These are phyloP conservation scores for Scolanthus callimorphus DNA, from an alignment of 92 coral and sea anemone genomes.

Conservation along the genomic window DNA sequence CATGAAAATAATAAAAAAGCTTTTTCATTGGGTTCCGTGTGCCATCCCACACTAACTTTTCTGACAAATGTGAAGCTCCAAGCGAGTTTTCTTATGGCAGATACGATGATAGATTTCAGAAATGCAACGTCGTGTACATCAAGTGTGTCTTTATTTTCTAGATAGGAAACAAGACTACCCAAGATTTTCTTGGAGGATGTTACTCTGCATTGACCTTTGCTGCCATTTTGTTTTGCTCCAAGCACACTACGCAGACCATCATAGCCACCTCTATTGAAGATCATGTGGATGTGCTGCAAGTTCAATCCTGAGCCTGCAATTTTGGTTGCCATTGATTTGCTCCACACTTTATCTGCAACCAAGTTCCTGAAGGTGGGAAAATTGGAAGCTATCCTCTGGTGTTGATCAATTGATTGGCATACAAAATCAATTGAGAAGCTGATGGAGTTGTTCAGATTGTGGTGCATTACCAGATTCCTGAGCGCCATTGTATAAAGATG, in stretches of 20 bases:
- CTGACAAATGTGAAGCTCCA: no score
- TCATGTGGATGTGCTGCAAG: constrained; percentile 14
- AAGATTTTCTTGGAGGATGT: neutral
- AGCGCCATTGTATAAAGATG: no score
- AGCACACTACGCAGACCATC: constrained; percentile 26
- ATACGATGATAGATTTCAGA: no score
- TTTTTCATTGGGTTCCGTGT: no score
- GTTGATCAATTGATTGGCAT: constrained; percentile 9
- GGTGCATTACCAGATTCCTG: constrained; percentile 15
- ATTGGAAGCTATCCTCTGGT: constrained; percentile 11
- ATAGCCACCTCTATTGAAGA: constrained; percentile 23
- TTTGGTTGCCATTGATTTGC: constrained; percentile 16
- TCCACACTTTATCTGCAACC: constrained; percentile 10
- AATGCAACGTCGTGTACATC: no score
- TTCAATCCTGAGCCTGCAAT: constrained; percentile 32
- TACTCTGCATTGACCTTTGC: no score
- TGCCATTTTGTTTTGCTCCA: neutral
- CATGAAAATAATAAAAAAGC: no score
- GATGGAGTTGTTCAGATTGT: constrained; percentile 3
- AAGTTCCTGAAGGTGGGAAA: constrained; percentile 10
- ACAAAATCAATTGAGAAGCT: constrained; percentile 9
- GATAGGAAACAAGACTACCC: neutral
- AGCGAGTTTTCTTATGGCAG: no score
- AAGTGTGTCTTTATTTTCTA: no score
- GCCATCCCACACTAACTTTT: no score